phyloP scores from a whole-genome alignment of 2,888 invertebrate genomes.

The Dyspetes luteomarginatus region DNA sequence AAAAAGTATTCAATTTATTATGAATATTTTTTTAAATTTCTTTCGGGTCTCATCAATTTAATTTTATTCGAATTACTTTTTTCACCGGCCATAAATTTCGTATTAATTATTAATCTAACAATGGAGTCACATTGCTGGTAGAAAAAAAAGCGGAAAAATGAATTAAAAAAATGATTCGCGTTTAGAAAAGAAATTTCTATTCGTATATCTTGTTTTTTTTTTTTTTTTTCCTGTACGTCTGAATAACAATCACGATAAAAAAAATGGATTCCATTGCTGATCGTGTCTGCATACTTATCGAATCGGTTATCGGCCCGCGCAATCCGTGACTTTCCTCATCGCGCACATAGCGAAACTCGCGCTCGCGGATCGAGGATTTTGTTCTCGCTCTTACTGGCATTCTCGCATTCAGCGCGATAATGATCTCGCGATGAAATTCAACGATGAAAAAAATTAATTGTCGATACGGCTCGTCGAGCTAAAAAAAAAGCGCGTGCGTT shows the following conservation, averaged over 20 bases:
- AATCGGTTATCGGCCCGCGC: slow-evolving; percentile 40
- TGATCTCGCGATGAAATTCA: slow-evolving; percentile 58
- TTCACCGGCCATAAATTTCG: too few species aligned
- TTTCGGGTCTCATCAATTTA: not conserved
- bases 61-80: too few species aligned
- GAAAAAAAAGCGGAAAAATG: too few species aligned
- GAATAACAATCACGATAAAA: not conserved
- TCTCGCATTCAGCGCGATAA: slow-evolving; percentile 19
- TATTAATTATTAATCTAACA: too few species aligned
- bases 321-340: slow-evolving; percentile 60
- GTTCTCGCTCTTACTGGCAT: slow-evolving; percentile 38
- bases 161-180: too few species aligned
- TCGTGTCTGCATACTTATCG: slow-evolving; percentile 28
- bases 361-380: slow-evolving; percentile 42
- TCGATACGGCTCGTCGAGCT: slow-evolving; percentile 47
- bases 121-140: too few species aligned
- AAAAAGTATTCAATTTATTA: slow-evolving; percentile 1
- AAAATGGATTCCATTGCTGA: slow-evolving; percentile 22
- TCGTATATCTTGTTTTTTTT: too few species aligned
- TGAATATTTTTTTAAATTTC: not conserved
- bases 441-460: slow-evolving; percentile 54
- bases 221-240: too few species aligned
- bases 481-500: slow-evolving; percentile 30
- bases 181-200: too few species aligned
- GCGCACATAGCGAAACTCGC: slow-evolving; percentile 38